Percentiles rank a stretch among this genome's conserved stretches.
phyloP scores from a whole-genome alignment of 2,113 vertebrate species.

The Nibea albiflora region DNA sequence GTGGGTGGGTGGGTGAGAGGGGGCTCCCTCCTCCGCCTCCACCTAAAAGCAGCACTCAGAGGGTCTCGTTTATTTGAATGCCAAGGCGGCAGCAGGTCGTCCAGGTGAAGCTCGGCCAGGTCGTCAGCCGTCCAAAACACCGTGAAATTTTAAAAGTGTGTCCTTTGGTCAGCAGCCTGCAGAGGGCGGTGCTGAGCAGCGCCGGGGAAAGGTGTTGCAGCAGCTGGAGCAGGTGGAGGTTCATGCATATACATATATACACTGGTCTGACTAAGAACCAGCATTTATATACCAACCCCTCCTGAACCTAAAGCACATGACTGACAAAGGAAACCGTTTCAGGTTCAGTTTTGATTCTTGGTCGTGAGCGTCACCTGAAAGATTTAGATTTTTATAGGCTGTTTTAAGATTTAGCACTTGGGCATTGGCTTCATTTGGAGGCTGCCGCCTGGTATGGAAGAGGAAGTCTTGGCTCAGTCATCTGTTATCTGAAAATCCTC shows the following conservation, averaged over 20 bases:
- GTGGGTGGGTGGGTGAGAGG: too few relatives aligned
- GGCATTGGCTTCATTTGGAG: too few relatives aligned
- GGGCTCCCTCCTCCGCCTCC: background rate
- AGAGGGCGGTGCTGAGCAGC: background rate
- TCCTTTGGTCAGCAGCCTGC: slow-evolving; percentile 31
- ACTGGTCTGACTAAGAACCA: background rate
- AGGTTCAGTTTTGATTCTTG: too few relatives aligned
- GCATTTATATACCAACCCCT: background rate
- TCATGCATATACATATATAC: background rate
- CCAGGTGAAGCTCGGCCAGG: slow-evolving; percentile 43
- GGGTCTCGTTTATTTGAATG: slow-evolving; percentile 31
- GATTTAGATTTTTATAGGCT: too few relatives aligned
- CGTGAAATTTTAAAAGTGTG: background rate
- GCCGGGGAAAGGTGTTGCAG: slow-evolving; percentile 3
- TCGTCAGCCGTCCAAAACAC: slow-evolving; percentile 20
- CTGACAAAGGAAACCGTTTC: too few relatives aligned
- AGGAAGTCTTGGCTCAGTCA: too few relatives aligned
- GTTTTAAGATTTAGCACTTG: too few relatives aligned
- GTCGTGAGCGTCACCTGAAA: too few relatives aligned
- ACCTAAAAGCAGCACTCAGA: slow-evolving; percentile 17
- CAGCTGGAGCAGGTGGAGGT: background rate
- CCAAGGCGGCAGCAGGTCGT: slow-evolving; percentile 40
- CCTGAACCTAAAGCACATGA: too few relatives aligned
- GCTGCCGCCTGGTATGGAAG: too few relatives aligned
- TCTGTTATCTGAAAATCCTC: too few relatives aligned